Conservation (phyloP, 2,888 invertebrate species). For the Cantharis rustica region DNA sequence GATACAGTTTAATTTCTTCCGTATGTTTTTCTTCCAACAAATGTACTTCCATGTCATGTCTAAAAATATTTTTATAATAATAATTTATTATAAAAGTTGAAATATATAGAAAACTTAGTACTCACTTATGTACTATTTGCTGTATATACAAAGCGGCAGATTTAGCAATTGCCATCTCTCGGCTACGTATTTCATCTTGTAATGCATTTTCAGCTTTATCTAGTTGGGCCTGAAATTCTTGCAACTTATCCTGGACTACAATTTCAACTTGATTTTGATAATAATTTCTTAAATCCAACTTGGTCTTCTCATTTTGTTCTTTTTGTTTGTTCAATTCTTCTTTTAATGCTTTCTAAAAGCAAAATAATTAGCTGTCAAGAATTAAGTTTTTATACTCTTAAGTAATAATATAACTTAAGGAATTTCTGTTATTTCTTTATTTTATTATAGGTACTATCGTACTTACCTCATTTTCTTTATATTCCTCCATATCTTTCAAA, state of each 20-base stretch:
- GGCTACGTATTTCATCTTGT: conserved; percentile 65
- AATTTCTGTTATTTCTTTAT: background rate
- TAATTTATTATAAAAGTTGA: background rate
- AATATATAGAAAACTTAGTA: background rate
- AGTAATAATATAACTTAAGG: background rate
- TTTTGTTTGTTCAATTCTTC: conserved; percentile 53
- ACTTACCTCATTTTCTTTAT: conserved; percentile 49
- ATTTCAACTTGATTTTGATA: conserved; percentile 83
- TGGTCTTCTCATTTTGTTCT: conserved; percentile 66
- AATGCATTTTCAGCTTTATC: conserved; percentile 71
- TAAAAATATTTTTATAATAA: conserved; percentile 46
- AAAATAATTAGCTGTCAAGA: background rate
- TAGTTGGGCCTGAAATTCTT: conserved; percentile 77
- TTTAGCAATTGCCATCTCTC: conserved; percentile 70
- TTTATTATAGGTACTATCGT: background rate
- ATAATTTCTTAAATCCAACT: conserved; percentile 70
- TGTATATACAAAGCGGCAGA: conserved; percentile 74
- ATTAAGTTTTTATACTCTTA: no score
- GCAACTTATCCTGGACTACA: conserved; percentile 75
- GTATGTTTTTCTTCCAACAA: conserved; percentile 78
- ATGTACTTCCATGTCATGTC: conserved; percentile 75
- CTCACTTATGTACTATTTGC: conserved; percentile 69
- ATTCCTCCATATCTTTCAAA: conserved; percentile 46
- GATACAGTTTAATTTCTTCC: conserved; percentile 76
- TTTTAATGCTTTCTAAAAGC: conserved; percentile 55